Evolutionary conservation across 2,113 vertebrate genomes (phyloP), one percentile per base, ranked within the genome.

Genomic region (Rhea americana): DNA sequence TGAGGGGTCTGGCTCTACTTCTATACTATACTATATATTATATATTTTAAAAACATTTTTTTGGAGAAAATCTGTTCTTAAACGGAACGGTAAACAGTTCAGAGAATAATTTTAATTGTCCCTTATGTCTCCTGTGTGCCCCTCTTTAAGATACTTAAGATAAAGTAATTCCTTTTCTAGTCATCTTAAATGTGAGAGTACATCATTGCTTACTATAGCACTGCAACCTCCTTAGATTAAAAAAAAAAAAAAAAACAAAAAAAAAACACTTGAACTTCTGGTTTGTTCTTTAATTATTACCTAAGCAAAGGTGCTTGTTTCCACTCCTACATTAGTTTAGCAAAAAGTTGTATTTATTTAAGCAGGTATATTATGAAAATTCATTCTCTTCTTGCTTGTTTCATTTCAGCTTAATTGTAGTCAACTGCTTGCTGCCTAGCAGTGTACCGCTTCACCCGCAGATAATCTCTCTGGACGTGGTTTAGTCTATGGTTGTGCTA

Each of bases 161-260:
- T 75, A 55, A 55, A 83, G 20, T 11, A 30, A 77, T 87, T 83
- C 24, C 63, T 56, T 73, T 28, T 76, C 75, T 59, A 72, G 53
- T 13, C 53, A 50, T 7, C 72, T 85, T 30, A 41, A 14, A 12
- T 7, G n/a, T 32, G 22, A 53, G 79, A 45, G 16, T 6, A 3
- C 1, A 0, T 32, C 8, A 5, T 32, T 71, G 7, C 39, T 61
- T 79, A 7, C 4, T 0, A 0, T 82, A 30, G 48, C n/a, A 21
- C 5, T 72, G 12, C 66, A 47, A 43, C 48, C 71, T 85, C 43
- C 79, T 66, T 35, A 59, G 22, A 24, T 62, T 21, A 20, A 50
- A 50, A 50, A 20, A 50, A 50, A 50, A 35, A 35, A 35, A 35
- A 35, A 35, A 24, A 53, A 43, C 41, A 50, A 50, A 20, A 50